Base-by-base conservation (phyloP, 2,113 vertebrate genomes). In the Lates calcarifer region DNA sequence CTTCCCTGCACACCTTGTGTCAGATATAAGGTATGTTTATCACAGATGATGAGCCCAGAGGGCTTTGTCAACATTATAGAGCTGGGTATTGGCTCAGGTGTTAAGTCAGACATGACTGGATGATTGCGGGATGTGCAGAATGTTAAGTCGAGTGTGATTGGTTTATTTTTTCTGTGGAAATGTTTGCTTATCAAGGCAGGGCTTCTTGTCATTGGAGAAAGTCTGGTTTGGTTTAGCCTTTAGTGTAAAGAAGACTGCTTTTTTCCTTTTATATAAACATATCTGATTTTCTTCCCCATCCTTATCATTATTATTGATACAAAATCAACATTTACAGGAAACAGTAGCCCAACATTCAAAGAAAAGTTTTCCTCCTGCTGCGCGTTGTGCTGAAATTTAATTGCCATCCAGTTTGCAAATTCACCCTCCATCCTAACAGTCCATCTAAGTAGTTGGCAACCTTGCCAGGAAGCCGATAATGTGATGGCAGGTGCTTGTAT, bases 401-500 rank as follows among this genome's bases (percentile, higher is more conserved):
- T 60, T 76, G n/a, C 43, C 56, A 28, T 39, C 75, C 56, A 28
- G 17, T 78, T 82, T 83, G 39, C 49, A 53, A 37, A 81, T 66
- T 12, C 70, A 39, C 61, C 64, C 41, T 76, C 69, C 49, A 56
- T 65, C 76, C 20, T 17, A 22, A 58, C 56, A 53, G 73, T 71
- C 83, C 57, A 47, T 77, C 62, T 35, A 43, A 77, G 73, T 74
- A 60, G 83, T 79, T 89, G 86, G 81, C 84, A 74, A 71, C 22
- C 26, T 79, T 83, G 79, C 88, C 72, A 81, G 66, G 28, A 77
- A 84, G 82, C 86, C 47, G 65, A 82, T 88, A 81, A 90, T 79
- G 68, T 71, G 85, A 89, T 85, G 88, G 60, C 87, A 89, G 91
- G 76, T 87, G 76, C 84, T 83, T 80, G 51, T 84, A 72, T 88